Evolutionary conservation across 2,113 vertebrate genomes (phyloP).

Genomic region (Pygoscelis adeliae): DNA sequence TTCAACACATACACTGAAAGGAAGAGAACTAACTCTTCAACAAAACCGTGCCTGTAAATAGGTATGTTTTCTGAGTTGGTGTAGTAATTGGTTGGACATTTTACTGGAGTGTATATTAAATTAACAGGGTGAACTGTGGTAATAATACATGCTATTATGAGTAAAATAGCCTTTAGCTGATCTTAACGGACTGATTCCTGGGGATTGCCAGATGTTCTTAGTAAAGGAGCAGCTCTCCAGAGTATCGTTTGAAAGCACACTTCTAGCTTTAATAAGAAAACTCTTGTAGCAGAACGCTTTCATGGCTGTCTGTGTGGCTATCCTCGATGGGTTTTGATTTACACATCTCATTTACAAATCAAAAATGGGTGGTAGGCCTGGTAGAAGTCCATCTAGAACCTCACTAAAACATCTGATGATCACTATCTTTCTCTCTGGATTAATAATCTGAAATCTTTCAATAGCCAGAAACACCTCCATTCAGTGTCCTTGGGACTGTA

Average conservation of each 20-base stretch:
- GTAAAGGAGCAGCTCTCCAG: neutral
- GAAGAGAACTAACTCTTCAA: neutral
- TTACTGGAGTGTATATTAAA: neutral
- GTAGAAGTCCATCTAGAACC: neutral
- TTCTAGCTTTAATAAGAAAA: neutral
- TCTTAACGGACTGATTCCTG: neutral
- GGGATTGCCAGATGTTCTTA: neutral
- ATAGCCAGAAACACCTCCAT: neutral
- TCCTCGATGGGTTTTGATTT: neutral
- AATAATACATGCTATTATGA: neutral
- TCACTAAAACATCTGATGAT: neutral
- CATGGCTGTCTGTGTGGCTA: neutral
- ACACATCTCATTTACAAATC: neutral
- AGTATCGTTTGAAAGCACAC: neutral
- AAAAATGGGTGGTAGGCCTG: neutral
- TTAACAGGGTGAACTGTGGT: neutral
- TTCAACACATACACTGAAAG: neutral
- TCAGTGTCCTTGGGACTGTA: neutral
- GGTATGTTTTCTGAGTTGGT: neutral
- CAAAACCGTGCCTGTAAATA: neutral
- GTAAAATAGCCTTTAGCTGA: neutral
- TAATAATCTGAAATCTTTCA: neutral
- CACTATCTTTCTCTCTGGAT: neutral
- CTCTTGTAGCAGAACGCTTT: neutral
- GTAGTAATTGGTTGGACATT: neutral